Base-by-base conservation (phyloP, 2,888 invertebrate genomes). In the Netelia inedita region DNA sequence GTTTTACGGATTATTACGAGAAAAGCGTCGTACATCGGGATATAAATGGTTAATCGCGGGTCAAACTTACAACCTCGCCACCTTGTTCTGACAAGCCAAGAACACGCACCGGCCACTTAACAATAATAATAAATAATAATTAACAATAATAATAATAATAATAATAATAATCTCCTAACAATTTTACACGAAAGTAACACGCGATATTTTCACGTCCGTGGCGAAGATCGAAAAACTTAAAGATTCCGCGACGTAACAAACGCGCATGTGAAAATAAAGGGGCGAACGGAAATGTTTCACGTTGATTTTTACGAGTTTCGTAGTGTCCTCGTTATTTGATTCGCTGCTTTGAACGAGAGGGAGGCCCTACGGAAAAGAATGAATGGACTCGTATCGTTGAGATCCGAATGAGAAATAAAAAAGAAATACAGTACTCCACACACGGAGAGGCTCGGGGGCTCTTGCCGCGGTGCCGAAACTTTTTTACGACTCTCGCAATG, bases 401-500 rank as follows among this genome's bases (percentile, higher is more conserved):
- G 71, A 85, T 79, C 59, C 46, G 21, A 71, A 71, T 53, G 65
- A 82, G 59, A 85, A 82, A 85, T 65, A 85, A 82, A 35, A 35
- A 82, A 75, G 41, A 21, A 53, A 78, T 55, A 21, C 76, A 69
- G 66, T 75, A 71, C 35, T 73, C 53, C 69, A 46, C 68, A 21
- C 43, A 35, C 35, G 6, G 35, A 35, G 35, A 35, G 0, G 35
- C 19, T 61, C 69, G 35, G 69, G 59, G 35, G 28, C 53, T n/a
- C 41, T 21, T 28, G 59, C 23, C 61, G 21, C 59, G 76, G 43
- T 79, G 74, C 65, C 82, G 57, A 79, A 85, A 81, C 57, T n/a
- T 59, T 59, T 85, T 85, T 85, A 85, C 79, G 85, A 82, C 79
- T 61, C 69, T 57, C 46, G 53, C 74, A 72, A 79, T 75, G 85